Evolutionary conservation across 1,140 invertebrate genomes (phyloP), one percentile per base, ranked within the genome.

Genomic region (Drosophila willistoni): DNA sequence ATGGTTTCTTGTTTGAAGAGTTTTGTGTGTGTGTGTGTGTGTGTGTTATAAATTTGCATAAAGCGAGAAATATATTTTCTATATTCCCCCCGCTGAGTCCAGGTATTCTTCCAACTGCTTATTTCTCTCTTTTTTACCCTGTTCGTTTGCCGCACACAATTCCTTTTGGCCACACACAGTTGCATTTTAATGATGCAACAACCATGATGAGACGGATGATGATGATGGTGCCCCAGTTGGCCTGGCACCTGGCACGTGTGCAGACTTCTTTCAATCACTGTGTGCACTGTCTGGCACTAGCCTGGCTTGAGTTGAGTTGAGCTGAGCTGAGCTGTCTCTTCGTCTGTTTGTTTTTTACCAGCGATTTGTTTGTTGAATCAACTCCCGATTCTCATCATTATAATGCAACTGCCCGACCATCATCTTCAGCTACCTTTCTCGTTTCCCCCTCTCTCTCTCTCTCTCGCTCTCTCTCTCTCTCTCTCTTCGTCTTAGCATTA

Each of bases 181-280:
- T 84, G 84, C 84, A 89, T 89, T 89, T 89, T 89, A 89, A 89
- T 89, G 84, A 89, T 51, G 84, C 79, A 64, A 44, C 68, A 56
- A 59, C 62, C 64, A 47, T 51, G 44, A 51, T 51, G 44, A 22
- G 17, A 10, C 44, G 44, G 17, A 47, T 47, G 44, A 51, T 51
- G 44, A 51, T 51, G 44, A 19, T 51, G 55, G 79, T 51, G 44
- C 17, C 17, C 44, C 44, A 51, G 44, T 51, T 51, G 44, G 7
- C 44, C 44, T 22, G 54, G 64, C 79, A 77, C 69, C 76, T 87
- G 82, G 64, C 82, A 87, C 76, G 76, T 87, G 83, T 80, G 74
- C 81, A 79, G 77, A 80, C 84, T 80, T 87, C 84, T 89, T 84
- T 89, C 84, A 90, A 81, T 84, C 84, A 81, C 77, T 83, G 70